Percentiles rank a stretch among this genome's conserved stretches.
Conservation (phyloP, 2,113 vertebrate genomes). For the Pangasianodon hypophthalmus region DNA sequence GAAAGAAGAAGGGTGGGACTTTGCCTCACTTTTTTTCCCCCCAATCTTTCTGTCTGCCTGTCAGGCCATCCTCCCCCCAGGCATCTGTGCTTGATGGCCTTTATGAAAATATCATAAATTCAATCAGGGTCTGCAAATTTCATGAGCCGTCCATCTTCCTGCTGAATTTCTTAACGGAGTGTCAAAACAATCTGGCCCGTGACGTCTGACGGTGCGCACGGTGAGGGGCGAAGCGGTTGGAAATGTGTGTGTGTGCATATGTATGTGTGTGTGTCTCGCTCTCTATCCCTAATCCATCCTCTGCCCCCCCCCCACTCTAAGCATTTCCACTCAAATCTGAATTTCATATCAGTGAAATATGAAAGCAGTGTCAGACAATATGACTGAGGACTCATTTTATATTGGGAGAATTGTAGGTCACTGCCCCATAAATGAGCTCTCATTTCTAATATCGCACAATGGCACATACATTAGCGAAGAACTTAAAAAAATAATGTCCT, state of each 20-base stretch:
- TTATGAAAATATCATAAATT: conserved; percentile 88
- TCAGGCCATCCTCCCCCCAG: conserved; percentile 72
- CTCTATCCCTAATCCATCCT: conserved; percentile 25
- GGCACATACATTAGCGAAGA: not conserved
- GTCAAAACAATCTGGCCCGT: conserved; percentile 88
- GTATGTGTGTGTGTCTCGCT: not conserved
- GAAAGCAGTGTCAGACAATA: conserved; percentile 47
- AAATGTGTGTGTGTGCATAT: conserved; percentile 28
- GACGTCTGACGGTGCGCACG: conserved; percentile 56
- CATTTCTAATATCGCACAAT: not conserved
- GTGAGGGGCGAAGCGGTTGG: conserved; percentile 40
- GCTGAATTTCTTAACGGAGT: conserved; percentile 83
- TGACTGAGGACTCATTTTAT: conserved; percentile 23
- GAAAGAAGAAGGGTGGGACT: conserved; percentile 16
- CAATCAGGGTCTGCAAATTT: conserved; percentile 90
- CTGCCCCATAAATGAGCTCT: conserved; percentile 11
- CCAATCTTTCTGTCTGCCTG: conserved; percentile 65
- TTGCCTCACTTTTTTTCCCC: conserved; percentile 20
- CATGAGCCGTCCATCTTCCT: conserved; percentile 86
- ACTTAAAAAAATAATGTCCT: not conserved
- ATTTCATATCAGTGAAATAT: conserved; percentile 58
- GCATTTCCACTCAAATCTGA: conserved; percentile 50
- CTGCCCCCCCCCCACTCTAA: conserved; percentile 19
- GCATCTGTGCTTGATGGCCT: conserved; percentile 81
- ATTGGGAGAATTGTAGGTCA: conserved; percentile 29